Percentiles rank a stretch among this genome's conserved stretches.
Evolutionary conservation across 1,140 invertebrate species (phyloP).

Genomic region (Lutraria rhynchaena): DNA sequence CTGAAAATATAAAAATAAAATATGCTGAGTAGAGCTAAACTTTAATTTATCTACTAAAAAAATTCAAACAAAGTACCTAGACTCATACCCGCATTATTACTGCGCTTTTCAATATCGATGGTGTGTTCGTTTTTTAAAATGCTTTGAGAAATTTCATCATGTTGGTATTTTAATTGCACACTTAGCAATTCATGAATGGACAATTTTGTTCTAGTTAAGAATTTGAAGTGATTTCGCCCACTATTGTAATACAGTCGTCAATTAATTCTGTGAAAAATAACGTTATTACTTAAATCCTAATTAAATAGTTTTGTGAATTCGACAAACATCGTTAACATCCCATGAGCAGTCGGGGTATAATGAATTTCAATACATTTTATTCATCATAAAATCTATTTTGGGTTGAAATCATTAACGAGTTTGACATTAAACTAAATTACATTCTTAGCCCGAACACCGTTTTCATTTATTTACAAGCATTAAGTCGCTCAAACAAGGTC

Average conservation of each 20-base stretch:
- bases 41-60: too few relatives aligned
- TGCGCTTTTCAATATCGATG: too few relatives aligned
- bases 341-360: neutral
- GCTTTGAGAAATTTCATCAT: neutral
- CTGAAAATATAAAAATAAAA: conserved; percentile 35
- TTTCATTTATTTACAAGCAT: conserved; percentile 4
- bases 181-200: neutral
- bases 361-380: conserved; percentile 28
- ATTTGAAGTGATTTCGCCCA: conserved; percentile 2
- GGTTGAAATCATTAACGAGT: conserved; percentile 1
- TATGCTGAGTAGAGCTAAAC: too few relatives aligned
- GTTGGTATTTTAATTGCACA: neutral
- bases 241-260: neutral
- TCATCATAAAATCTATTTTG: conserved; percentile 26
- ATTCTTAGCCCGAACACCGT: conserved; percentile 9
- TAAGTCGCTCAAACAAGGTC: neutral
- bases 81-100: too few relatives aligned
- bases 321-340: conserved; percentile 19
- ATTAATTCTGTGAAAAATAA: conserved; percentile 9
- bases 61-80: too few relatives aligned
- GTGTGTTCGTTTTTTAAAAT: neutral
- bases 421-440: conserved; percentile 11
- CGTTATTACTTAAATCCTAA: neutral
- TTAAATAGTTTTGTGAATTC: conserved; percentile 13
- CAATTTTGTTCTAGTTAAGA: neutral